Conservation (phyloP, 2,888 invertebrate genomes). For the Caenorhabditis auriculariae region DNA sequence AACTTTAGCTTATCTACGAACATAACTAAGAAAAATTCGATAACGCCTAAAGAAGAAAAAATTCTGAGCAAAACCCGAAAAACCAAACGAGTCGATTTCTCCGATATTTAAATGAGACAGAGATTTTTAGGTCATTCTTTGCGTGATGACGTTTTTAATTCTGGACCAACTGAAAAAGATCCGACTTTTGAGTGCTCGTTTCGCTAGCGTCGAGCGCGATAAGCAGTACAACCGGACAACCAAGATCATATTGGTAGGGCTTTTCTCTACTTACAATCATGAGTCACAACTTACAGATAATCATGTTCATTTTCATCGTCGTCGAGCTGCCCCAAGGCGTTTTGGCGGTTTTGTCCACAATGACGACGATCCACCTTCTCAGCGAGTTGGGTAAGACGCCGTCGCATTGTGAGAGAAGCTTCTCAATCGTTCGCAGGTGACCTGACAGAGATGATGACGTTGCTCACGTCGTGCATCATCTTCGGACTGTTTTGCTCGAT, state of each 20-base stretch:
- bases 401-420: not conserved
- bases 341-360: conserved; percentile 44
- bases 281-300: conserved; percentile 38
- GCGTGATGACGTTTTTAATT: conserved; percentile 54
- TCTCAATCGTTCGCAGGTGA: conserved; percentile 30
- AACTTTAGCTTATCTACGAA: no score
- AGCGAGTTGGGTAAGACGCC: conserved; percentile 33
- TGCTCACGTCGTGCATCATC: conserved; percentile 55
- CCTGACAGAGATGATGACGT: conserved; percentile 54
- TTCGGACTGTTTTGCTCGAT: conserved; percentile 55
- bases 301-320: conserved; percentile 57
- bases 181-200: conserved; percentile 45
- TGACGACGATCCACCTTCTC: conserved; percentile 30
- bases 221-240: conserved; percentile 56
- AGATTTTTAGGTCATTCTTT: conserved; percentile 46
- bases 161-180: conserved; percentile 49
- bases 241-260: conserved; percentile 50
- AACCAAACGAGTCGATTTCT: no score
- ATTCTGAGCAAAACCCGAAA: no score
- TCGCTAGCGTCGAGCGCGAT: conserved; percentile 48
- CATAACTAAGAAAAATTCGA: no score
- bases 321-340: conserved; percentile 58
- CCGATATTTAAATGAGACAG: no score
- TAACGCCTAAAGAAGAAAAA: no score
- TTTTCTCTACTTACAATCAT: not conserved